Conservation (phyloP, 2,797 vertebrate species). For the Scarus forsteni region DNA sequence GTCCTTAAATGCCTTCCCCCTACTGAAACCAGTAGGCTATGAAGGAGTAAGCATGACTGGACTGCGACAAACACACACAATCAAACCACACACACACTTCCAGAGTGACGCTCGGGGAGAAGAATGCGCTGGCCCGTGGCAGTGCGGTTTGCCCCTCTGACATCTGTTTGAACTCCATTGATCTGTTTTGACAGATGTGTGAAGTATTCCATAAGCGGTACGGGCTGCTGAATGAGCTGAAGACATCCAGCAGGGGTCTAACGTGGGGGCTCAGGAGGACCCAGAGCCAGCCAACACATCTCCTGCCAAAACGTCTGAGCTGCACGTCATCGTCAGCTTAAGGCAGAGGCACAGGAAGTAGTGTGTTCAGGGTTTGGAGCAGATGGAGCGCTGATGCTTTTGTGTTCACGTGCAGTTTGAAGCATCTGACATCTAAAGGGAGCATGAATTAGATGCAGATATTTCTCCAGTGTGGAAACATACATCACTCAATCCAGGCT, state of each 20-base stretch:
- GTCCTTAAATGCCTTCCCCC: constrained; percentile 50
- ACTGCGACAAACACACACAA: constrained; percentile 30
- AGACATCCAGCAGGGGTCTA: constrained; percentile 56
- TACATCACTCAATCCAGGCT: not conserved
- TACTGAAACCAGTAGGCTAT: constrained; percentile 49
- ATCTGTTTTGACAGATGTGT: constrained; percentile 86
- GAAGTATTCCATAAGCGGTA: constrained; percentile 74
- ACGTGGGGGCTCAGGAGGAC: constrained; percentile 15
- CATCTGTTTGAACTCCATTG: constrained; percentile 78
- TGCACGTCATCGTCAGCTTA: constrained; percentile 1
- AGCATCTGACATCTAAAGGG: constrained; percentile 20
- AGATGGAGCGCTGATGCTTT: constrained; percentile 30
- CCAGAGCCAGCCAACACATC: constrained; percentile 53
- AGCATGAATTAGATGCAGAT: constrained; percentile 13
- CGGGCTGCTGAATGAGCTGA: constrained; percentile 46
- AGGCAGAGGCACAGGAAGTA: constrained; percentile 3
- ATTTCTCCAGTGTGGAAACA: constrained; percentile 1
- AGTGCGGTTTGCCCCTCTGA: constrained; percentile 62
- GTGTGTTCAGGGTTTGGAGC: constrained; percentile 1
- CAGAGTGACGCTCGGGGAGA: constrained; percentile 43
- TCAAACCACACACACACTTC: constrained; percentile 29
- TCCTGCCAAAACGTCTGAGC: constrained; percentile 60
- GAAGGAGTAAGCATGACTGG: constrained; percentile 51
- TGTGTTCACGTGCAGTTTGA: constrained; percentile 14
- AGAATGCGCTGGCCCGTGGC: constrained; percentile 72